Evolutionary conservation across 1,140 invertebrate species (phyloP).

Genomic region (Habropoda laboriosa): DNA sequence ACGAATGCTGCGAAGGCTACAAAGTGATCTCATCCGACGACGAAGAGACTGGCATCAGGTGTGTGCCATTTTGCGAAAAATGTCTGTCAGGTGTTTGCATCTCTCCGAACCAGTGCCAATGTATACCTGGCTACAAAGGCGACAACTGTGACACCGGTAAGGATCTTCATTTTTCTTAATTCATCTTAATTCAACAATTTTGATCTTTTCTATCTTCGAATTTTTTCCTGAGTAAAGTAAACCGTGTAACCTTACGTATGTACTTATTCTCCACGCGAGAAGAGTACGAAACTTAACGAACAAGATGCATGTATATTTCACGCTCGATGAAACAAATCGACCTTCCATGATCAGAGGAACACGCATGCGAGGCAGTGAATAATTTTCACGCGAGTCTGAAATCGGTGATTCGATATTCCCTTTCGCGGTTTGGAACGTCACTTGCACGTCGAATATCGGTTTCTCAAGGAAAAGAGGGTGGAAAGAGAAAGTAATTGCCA

Average conservation of each 20-base stretch:
- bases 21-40: constrained; percentile 49
- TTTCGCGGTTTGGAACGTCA: background rate
- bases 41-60: constrained; percentile 55
- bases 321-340: constrained; percentile 57
- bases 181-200: too few species aligned
- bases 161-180: constrained; percentile 17
- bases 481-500: background rate
- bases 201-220: too few species aligned
- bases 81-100: constrained; percentile 78
- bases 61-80: constrained; percentile 72
- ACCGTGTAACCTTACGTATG: too few species aligned
- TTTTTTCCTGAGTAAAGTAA: too few species aligned
- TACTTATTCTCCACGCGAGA: background rate
- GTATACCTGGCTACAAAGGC: constrained; percentile 80
- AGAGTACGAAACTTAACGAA: constrained; percentile 3
- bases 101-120: constrained; percentile 82
- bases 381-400: constrained; percentile 49
- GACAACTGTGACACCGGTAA: constrained; percentile 71
- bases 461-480: background rate
- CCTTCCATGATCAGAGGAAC: constrained; percentile 43
- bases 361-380: constrained; percentile 27
- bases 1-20: constrained; percentile 78
- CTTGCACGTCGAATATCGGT: background rate
- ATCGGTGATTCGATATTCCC: constrained; percentile 5
- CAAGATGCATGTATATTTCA: constrained; percentile 48